A percentile compares a stretch with the other conserved stretches of the same genome.
Evolutionary conservation across 2,797 vertebrate genomes (phyloP).

Genomic region (Okamejei kenojei): DNA sequence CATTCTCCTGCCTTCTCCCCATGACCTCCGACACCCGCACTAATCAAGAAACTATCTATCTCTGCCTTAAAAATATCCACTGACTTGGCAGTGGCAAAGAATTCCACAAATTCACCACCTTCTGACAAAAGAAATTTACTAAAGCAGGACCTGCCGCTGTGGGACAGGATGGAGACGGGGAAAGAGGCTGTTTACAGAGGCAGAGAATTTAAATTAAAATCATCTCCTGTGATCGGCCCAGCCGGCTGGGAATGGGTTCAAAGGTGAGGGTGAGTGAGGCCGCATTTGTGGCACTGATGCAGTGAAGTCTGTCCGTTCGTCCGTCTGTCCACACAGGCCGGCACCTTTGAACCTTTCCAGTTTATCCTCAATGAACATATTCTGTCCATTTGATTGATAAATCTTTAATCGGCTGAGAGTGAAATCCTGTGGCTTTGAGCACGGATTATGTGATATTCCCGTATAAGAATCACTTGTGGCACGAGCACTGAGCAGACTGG

Average conservation of each 20-base stretch:
- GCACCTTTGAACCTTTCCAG: background rate
- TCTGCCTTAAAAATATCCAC: no score
- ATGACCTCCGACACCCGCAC: no score
- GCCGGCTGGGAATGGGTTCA: background rate
- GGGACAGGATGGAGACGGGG: background rate
- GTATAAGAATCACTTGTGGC: background rate
- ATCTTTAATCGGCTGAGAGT: background rate
- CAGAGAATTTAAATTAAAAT: background rate
- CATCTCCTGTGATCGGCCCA: background rate
- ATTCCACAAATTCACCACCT: no score
- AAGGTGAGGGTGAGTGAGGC: background rate
- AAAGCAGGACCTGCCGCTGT: background rate
- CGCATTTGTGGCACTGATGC: background rate
- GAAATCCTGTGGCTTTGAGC: background rate
- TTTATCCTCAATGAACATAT: background rate
- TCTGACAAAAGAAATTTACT: no score
- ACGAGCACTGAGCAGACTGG: no score
- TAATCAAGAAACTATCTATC: no score
- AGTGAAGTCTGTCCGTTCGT: no score
- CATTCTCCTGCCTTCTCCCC: no score
- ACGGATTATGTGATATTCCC: background rate
- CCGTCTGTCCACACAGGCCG: background rate
- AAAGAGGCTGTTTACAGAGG: background rate
- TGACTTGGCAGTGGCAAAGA: no score
- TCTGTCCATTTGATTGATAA: conserved; percentile 21